Conservation (phyloP, 2,113 vertebrate species). For the Catharus minimus region DNA sequence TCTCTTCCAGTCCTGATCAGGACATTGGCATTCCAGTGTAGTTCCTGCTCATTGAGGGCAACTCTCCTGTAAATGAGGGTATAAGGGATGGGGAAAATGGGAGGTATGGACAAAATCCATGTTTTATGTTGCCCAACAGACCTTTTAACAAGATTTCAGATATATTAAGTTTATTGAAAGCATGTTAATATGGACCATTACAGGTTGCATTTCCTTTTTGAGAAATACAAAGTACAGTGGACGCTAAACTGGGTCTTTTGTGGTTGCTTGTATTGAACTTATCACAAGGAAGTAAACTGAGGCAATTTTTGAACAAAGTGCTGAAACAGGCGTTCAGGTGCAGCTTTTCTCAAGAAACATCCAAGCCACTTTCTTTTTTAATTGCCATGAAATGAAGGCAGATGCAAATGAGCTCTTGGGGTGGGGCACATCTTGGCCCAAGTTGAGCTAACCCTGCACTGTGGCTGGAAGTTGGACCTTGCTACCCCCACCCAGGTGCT, state of each 20-base stretch:
- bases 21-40: neutral
- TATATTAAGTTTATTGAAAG: neutral
- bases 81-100: neutral
- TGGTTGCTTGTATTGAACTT: neutral
- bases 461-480: neutral
- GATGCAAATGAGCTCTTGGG: neutral
- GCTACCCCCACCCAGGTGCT: neutral
- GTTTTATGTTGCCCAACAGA: neutral
- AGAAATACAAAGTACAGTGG: neutral
- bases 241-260: neutral
- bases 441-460: rapidly evolving
- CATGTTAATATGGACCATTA: neutral
- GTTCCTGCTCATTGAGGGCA: neutral
- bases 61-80: neutral
- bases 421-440: neutral
- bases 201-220: neutral
- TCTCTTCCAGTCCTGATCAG: neutral
- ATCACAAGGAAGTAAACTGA: neutral
- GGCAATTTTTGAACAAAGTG: neutral
- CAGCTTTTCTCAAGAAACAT: neutral
- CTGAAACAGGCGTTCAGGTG: neutral
- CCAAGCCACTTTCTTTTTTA: neutral
- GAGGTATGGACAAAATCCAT: neutral
- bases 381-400: neutral
- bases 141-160: neutral